phyloP scores from a whole-genome alignment of 2,888 invertebrate species.

The Hydrotaea diabolus region DNA sequence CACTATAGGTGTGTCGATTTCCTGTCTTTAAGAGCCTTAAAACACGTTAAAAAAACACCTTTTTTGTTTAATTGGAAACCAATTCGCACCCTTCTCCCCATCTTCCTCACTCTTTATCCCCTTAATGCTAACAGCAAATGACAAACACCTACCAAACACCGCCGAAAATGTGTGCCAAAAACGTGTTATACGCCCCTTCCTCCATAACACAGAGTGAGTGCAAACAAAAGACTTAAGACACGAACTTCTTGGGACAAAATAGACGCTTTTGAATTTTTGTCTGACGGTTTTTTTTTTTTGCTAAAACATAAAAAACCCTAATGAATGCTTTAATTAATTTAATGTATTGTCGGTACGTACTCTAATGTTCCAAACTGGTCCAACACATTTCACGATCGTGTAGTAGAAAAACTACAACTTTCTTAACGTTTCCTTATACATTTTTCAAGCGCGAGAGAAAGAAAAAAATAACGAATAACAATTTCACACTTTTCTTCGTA shows the following conservation, averaged over 20 bases:
- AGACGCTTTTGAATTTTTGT: background rate
- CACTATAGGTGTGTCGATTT: too few relatives aligned
- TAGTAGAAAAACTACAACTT: background rate
- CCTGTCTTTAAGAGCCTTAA: too few relatives aligned
- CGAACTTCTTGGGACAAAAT: slow-evolving; percentile 1
- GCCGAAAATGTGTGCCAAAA: background rate
- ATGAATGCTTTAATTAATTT: slow-evolving; percentile 17
- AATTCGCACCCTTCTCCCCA: too few relatives aligned
- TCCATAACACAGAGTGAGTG: background rate
- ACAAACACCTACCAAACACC: background rate
- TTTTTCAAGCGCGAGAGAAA: background rate
- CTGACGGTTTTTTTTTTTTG: background rate
- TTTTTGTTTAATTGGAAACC: too few relatives aligned
- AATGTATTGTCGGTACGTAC: background rate
- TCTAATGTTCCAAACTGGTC: background rate
- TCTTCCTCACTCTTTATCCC: too few relatives aligned
- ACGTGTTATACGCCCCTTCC: background rate
- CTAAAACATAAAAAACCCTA: background rate
- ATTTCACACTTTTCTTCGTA: background rate
- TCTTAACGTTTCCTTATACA: background rate
- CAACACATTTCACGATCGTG: background rate
- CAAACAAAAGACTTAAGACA: slow-evolving; percentile 24
- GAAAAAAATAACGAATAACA: background rate
- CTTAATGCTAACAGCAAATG: too few relatives aligned
- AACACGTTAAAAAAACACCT: too few relatives aligned